Evolutionary conservation across 2,797 vertebrate genomes (phyloP).

Genomic region (Tinamus major): DNA sequence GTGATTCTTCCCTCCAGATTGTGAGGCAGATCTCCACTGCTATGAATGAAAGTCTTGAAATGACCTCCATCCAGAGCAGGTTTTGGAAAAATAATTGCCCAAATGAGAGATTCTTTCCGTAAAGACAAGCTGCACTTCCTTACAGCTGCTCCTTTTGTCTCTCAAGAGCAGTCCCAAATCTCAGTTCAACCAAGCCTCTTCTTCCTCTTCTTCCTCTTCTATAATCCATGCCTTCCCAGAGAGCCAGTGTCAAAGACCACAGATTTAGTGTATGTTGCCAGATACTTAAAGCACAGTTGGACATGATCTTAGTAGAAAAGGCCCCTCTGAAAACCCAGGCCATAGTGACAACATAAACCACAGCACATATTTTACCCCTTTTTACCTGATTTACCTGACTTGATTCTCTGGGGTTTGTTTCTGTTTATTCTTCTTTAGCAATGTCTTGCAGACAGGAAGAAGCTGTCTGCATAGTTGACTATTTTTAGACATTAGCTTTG

Average conservation of each 20-base stretch:
- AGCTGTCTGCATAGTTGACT: background rate
- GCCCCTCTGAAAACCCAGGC: background rate
- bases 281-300: background rate
- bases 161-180: background rate
- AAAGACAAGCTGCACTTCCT: background rate
- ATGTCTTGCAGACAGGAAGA: fast-evolving
- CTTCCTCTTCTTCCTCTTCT: background rate
- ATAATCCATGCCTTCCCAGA: background rate
- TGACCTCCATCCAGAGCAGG: background rate
- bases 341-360: background rate
- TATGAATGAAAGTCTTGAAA: background rate
- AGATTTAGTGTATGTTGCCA: background rate
- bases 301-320: background rate
- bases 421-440: background rate
- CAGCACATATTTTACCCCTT: background rate
- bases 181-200: background rate
- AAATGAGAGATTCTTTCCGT: background rate
- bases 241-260: background rate
- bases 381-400: background rate
- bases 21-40: background rate
- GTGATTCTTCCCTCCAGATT: background rate
- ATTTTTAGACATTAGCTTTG: background rate
- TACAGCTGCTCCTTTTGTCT: background rate
- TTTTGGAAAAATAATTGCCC: background rate
- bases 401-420: background rate